phyloP scores from a whole-genome alignment of 2,113 vertebrate genomes.

The Anoura caudifer region DNA sequence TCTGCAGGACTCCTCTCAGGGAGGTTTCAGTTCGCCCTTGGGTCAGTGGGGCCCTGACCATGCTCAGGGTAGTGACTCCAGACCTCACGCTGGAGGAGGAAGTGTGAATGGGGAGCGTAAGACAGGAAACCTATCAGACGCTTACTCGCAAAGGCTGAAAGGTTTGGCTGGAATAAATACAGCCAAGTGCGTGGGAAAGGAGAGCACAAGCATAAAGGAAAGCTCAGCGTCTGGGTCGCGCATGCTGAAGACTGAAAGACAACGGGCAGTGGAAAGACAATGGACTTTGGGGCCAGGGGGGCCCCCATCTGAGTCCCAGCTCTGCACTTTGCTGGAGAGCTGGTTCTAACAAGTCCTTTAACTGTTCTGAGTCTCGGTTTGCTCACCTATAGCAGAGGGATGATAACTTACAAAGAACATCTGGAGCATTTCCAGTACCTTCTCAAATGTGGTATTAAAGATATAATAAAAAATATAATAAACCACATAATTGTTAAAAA shows the following conservation, averaged over 20 bases:
- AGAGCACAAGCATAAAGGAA: background rate
- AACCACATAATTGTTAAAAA: background rate
- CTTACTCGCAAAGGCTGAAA: background rate
- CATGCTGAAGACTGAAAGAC: background rate
- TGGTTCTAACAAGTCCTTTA: background rate
- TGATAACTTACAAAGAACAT: background rate
- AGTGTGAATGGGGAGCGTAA: rapidly evolving
- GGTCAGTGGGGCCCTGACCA: background rate
- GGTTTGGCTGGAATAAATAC: background rate
- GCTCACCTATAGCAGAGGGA: background rate
- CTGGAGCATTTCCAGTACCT: background rate
- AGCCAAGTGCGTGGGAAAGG: background rate
- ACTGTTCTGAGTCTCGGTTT: background rate
- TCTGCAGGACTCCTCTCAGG: background rate
- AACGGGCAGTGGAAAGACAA: background rate
- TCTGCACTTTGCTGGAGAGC: background rate
- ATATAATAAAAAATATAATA: background rate
- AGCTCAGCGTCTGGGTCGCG: background rate
- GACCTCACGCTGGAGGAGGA: background rate
- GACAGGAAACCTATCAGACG: background rate
- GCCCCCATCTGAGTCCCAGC: background rate
- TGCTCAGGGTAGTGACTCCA: background rate
- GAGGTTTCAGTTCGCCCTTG: background rate
- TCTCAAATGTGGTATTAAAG: background rate
- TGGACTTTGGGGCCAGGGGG: background rate